phyloP scores from a whole-genome alignment of 2,888 invertebrate genomes.

The Agrilus biguttatus region DNA sequence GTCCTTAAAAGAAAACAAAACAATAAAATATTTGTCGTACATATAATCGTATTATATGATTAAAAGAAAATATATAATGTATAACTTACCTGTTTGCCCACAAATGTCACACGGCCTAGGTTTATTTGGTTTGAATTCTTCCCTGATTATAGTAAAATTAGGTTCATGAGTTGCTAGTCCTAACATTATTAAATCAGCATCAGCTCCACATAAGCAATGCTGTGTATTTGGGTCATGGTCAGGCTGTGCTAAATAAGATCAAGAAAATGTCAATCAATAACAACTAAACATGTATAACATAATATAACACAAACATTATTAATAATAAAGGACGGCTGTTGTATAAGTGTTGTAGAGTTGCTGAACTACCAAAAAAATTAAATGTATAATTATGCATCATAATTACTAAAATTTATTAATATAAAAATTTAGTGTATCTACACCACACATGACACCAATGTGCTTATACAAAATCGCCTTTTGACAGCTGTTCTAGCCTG shows the following conservation, averaged over 20 bases:
- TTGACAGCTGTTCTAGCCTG: no score
- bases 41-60: no score
- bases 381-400: no score
- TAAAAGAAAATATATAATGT: not conserved
- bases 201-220: slow-evolving; percentile 96
- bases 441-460: no score
- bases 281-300: not conserved
- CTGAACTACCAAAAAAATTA: no score
- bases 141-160: slow-evolving; percentile 95
- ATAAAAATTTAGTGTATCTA: no score
- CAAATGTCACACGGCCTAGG: slow-evolving; percentile 93
- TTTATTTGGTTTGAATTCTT: slow-evolving; percentile 97
- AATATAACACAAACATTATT: not conserved
- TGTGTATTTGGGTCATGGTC: slow-evolving; percentile 96
- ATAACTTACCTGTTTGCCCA: slow-evolving; percentile 52
- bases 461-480: no score
- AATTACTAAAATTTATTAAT: no score
- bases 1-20: slow-evolving; percentile 39
- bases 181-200: slow-evolving; percentile 96
- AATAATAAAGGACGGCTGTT: no score
- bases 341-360: no score
- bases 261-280: slow-evolving; percentile 1
- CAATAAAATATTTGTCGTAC: not conserved
- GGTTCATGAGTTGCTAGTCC: slow-evolving; percentile 98
- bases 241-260: slow-evolving; percentile 52